These are phyloP conservation scores for Limnephilus auricula DNA, from an alignment of 2,888 invertebrate species.

Conservation along the genomic window DNA sequence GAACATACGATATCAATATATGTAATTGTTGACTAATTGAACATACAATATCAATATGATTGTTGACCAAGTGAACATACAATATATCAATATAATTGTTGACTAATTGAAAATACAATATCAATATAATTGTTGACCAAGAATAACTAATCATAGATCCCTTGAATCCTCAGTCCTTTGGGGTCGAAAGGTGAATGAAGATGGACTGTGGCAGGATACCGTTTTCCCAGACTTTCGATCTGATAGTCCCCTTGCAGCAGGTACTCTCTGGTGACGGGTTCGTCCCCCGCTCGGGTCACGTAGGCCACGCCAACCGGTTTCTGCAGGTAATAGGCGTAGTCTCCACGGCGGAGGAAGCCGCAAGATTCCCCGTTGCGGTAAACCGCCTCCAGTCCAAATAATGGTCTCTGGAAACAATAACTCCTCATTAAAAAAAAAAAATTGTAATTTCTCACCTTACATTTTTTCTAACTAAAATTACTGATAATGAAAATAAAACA, in stretches of 20 bases:
- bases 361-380: constrained; percentile 87
- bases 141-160: constrained; percentile 77
- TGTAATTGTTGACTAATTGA: not conserved
- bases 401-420: constrained; percentile 77
- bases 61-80: too few species aligned
- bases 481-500: too few species aligned
- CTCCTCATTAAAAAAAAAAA: too few species aligned
- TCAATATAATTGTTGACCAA: not conserved
- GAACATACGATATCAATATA: too few species aligned
- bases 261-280: constrained; percentile 82
- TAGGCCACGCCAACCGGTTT: constrained; percentile 80
- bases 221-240: constrained; percentile 88
- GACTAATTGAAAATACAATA: not conserved
- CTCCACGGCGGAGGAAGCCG: constrained; percentile 89
- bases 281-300: constrained; percentile 75
- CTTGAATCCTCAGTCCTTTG: constrained; percentile 84
- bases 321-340: constrained; percentile 81
- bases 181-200: constrained; percentile 91
- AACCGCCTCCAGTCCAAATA: constrained; percentile 92
- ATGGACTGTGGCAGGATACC: constrained; percentile 83
- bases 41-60: too few species aligned
- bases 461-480: too few species aligned
- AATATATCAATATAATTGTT: too few species aligned
- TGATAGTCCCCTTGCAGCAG: constrained; percentile 85
- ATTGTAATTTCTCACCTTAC: too few species aligned